Evolutionary conservation across 2,888 invertebrate genomes (phyloP).

Genomic region (Oscheius onirici): DNA sequence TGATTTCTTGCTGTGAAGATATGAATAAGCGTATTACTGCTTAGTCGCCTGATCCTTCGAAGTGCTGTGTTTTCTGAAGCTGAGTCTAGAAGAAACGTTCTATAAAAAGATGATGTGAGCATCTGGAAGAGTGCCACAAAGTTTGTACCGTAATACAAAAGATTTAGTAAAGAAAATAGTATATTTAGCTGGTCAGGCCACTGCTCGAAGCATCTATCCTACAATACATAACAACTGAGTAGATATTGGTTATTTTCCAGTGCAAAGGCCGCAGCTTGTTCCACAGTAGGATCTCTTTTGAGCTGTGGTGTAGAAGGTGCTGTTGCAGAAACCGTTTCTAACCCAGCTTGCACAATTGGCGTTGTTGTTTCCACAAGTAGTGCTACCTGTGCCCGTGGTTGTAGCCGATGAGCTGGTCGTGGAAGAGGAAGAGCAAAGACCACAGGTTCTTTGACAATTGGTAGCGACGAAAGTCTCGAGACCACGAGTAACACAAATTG

Average conservation of each 20-base stretch:
- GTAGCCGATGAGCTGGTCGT: not conserved
- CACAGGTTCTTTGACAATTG: conserved; percentile 28
- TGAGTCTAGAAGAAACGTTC: too few relatives aligned
- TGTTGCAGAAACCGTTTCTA: conserved; percentile 15
- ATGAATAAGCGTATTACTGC: too few relatives aligned
- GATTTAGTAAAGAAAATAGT: too few relatives aligned
- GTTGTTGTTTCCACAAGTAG: not conserved
- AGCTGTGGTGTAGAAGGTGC: not conserved
- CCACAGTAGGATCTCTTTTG: conserved; percentile 16
- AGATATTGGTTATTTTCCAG: too few relatives aligned
- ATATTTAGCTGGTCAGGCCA: too few relatives aligned
- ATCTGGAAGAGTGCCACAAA: too few relatives aligned
- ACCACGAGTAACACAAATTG: conserved; percentile 20
- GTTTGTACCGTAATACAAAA: too few relatives aligned
- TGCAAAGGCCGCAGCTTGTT: conserved; percentile 8
- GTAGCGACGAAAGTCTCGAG: conserved; percentile 23
- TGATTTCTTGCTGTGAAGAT: too few relatives aligned
- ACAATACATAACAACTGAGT: too few relatives aligned
- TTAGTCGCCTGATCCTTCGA: too few relatives aligned
- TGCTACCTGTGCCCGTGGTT: not conserved
- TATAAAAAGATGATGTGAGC: too few relatives aligned
- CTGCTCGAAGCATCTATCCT: too few relatives aligned
- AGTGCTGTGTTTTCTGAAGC: not conserved
- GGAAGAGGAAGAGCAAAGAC: conserved; percentile 10
- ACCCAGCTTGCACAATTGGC: conserved; percentile 12